Percentiles rank a stretch among this genome's conserved stretches.
phyloP scores from a whole-genome alignment of 2,113 vertebrate species.

The Macrotus californicus region DNA sequence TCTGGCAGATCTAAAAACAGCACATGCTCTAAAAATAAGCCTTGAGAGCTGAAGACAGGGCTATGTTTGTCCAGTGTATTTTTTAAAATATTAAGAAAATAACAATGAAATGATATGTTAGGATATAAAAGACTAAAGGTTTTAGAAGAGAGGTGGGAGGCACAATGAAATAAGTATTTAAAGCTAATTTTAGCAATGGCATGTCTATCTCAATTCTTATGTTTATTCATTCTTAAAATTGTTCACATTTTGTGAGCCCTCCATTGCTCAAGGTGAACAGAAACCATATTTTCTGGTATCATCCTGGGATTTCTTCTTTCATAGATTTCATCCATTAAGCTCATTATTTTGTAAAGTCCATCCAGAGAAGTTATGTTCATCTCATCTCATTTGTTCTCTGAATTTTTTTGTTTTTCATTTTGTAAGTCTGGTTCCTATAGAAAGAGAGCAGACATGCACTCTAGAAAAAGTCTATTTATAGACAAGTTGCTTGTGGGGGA shows the following conservation, averaged over 20 bases:
- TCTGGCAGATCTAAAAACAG: background rate
- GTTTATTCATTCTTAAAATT: background rate
- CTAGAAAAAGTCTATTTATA: constrained; percentile 56
- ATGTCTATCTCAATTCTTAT: background rate
- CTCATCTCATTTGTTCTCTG: background rate
- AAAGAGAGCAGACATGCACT: constrained; percentile 35
- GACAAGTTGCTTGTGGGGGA: background rate
- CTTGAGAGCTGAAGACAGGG: background rate
- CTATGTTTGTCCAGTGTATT: background rate
- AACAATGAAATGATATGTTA: background rate
- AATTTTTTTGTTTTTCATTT: background rate
- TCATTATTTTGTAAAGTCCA: background rate
- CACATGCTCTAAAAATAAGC: background rate
- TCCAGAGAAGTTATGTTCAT: background rate
- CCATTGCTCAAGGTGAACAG: background rate
- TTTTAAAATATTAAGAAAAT: background rate
- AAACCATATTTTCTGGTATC: background rate
- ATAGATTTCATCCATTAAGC: background rate
- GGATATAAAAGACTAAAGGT: background rate
- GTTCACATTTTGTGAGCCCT: background rate
- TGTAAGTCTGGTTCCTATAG: constrained; percentile 24
- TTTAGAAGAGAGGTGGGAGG: background rate
- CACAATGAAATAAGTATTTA: background rate
- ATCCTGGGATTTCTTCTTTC: background rate
- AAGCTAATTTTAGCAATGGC: background rate